Evolutionary conservation across 1,140 invertebrate species (phyloP).

Genomic region (Sesamia nonagrioides): DNA sequence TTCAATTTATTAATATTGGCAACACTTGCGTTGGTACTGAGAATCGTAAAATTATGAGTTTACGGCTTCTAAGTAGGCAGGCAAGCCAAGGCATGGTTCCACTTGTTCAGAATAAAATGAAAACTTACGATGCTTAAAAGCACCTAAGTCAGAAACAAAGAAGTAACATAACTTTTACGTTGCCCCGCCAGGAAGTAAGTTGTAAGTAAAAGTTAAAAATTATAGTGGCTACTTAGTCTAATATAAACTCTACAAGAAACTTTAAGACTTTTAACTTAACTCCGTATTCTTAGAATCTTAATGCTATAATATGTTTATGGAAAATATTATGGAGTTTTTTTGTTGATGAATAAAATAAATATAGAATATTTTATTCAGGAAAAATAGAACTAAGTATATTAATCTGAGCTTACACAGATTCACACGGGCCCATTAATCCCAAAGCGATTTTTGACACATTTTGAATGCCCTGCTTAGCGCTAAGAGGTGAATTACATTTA

Average conservation of each 20-base stretch:
- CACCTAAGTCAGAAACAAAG: slow-evolving; percentile 41
- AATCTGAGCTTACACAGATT: too few relatives aligned
- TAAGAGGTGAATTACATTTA: too few relatives aligned
- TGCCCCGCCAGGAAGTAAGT: slow-evolving; percentile 14
- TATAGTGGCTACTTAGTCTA: slow-evolving; percentile 38
- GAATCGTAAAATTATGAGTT: slow-evolving; percentile 9
- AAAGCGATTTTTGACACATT: too few relatives aligned
- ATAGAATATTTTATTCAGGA: too few relatives aligned
- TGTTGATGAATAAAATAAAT: too few relatives aligned
- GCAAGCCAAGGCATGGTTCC: background rate
- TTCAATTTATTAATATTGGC: background rate
- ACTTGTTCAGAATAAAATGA: slow-evolving; percentile 35
- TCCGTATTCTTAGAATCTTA: slow-evolving; percentile 7
- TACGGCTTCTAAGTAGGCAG: slow-evolving; percentile 1
- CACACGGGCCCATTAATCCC: too few relatives aligned
- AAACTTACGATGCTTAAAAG: slow-evolving; percentile 44
- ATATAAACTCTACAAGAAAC: slow-evolving; percentile 39
- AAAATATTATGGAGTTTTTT: too few relatives aligned
- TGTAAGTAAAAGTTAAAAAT: slow-evolving; percentile 37
- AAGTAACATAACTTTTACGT: slow-evolving; percentile 40
- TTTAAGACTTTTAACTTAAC: slow-evolving; percentile 25
- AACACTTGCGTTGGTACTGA: slow-evolving; percentile 15
- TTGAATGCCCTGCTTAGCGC: too few relatives aligned
- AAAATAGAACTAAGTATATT: too few relatives aligned
- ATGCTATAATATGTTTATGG: background rate